Evolutionary conservation across 2,888 invertebrate genomes (phyloP).

Genomic region (Aproaerema taeniolella): DNA sequence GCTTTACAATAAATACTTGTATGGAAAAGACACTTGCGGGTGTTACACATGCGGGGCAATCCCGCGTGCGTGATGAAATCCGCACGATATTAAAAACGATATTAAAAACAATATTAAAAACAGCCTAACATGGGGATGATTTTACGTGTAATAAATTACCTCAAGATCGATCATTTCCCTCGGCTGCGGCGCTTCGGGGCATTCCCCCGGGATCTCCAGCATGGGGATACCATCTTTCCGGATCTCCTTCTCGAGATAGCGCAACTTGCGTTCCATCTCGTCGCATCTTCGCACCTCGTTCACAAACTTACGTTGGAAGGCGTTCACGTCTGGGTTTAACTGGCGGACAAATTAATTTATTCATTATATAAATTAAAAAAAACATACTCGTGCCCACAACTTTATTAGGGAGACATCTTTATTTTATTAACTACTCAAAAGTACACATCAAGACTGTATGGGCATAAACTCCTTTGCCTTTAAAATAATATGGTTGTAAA

Average conservation of each 20-base stretch:
- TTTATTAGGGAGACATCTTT: too few relatives aligned
- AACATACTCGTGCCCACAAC: background rate
- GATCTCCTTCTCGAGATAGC: slow-evolving; percentile 98
- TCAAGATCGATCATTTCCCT: slow-evolving; percentile 99
- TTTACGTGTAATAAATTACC: too few relatives aligned
- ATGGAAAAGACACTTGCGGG: too few relatives aligned
- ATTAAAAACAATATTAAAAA: background rate
- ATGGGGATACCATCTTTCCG: slow-evolving; percentile 98
- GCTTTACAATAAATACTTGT: too few relatives aligned
- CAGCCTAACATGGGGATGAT: too few relatives aligned
- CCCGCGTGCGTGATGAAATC: too few relatives aligned
- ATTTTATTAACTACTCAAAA: background rate
- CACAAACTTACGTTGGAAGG: slow-evolving; percentile 98
- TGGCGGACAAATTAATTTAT: slow-evolving; percentile 40
- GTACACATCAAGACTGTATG: too few relatives aligned
- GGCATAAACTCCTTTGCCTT: too few relatives aligned
- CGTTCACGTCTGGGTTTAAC: slow-evolving; percentile 98
- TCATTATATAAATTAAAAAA: too few relatives aligned
- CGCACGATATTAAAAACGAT: background rate
- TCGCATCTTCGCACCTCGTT: slow-evolving; percentile 98
- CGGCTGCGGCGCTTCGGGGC: slow-evolving; percentile 99
- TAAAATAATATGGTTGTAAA: too few relatives aligned
- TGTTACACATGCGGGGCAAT: too few relatives aligned
- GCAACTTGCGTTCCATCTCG: slow-evolving; percentile 98
- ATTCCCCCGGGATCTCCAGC: slow-evolving; percentile 97